Evolutionary conservation across 1,140 invertebrate species (phyloP).

Genomic region (Drosophila grimshawi): DNA sequence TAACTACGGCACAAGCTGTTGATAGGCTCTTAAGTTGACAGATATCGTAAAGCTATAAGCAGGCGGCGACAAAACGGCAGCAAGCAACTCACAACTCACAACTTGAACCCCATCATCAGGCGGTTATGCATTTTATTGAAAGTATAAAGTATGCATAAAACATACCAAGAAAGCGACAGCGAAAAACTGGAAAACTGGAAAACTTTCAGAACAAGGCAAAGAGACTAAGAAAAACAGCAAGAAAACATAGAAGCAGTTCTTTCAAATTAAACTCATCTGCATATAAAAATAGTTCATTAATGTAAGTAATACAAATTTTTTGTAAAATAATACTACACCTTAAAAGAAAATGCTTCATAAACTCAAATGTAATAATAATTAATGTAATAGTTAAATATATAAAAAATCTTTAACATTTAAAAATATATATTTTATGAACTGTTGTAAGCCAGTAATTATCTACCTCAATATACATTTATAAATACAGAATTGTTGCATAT

Average conservation of each 20-base stretch:
- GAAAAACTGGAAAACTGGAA: background rate
- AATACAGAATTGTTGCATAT: too few relatives aligned
- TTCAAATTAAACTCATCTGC: background rate
- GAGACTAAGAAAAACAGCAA: background rate
- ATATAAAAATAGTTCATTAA: background rate
- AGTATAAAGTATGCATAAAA: background rate
- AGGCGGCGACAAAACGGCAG: background rate
- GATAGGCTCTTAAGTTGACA: slow-evolving; percentile 60
- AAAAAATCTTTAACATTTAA: too few relatives aligned
- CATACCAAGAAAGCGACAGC: background rate
- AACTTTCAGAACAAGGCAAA: background rate
- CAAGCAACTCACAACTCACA: background rate
- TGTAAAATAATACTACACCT: background rate
- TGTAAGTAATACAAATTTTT: background rate
- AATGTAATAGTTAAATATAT: too few relatives aligned
- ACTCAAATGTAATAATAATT: too few relatives aligned
- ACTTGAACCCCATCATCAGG: background rate
- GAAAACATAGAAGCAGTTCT: background rate
- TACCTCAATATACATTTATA: too few relatives aligned
- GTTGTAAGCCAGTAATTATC: too few relatives aligned
- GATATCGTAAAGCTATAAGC: slow-evolving; percentile 34
- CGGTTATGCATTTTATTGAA: slow-evolving; percentile 7
- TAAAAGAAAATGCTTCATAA: too few relatives aligned
- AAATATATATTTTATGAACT: too few relatives aligned
- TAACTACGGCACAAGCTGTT: slow-evolving; percentile 68